Percentiles rank a stretch among this genome's conserved stretches.
These are phyloP conservation scores for Sipunculus nudus DNA, from an alignment of 2,888 invertebrate species.

Conservation along the genomic window DNA sequence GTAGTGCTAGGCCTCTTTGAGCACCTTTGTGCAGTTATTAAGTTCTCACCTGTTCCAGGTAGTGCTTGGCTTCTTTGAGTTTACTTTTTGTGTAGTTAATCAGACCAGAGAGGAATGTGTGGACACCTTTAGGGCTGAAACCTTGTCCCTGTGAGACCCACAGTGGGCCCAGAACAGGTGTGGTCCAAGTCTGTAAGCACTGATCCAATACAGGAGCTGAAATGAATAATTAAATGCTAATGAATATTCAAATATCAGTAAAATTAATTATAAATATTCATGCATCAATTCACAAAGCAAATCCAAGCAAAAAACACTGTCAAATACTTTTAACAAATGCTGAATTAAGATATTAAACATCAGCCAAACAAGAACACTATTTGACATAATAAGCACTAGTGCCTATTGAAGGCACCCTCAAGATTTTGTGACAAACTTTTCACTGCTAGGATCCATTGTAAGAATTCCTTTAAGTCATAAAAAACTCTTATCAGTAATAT, in stretches of 20 bases:
- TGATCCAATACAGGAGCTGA: slow-evolving; percentile 62
- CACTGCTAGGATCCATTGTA: no score
- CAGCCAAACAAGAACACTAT: no score
- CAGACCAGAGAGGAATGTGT: slow-evolving; percentile 55
- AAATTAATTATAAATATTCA: not conserved
- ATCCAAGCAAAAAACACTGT: not conserved
- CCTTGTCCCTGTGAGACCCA: slow-evolving; percentile 66
- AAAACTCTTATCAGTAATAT: no score
- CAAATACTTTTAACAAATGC: no score
- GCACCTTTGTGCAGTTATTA: no score
- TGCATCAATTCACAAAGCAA: not conserved
- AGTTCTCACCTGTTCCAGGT: slow-evolving; percentile 55
- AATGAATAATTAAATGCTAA: no score
- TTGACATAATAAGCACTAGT: no score
- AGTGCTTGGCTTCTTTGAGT: slow-evolving; percentile 52
- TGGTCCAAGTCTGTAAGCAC: slow-evolving; percentile 57
- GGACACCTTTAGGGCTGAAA: slow-evolving; percentile 62
- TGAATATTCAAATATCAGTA: not conserved
- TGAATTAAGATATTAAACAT: no score
- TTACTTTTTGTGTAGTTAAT: slow-evolving; percentile 50
- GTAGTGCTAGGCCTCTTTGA: no score
- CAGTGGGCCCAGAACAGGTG: slow-evolving; percentile 62
- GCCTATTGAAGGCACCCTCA: no score
- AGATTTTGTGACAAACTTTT: no score
- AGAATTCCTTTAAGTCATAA: no score